Base-by-base conservation (phyloP, 37 sponge, comb jelly and placozoan genomes). In the Petrosia ficiformis region DNA sequence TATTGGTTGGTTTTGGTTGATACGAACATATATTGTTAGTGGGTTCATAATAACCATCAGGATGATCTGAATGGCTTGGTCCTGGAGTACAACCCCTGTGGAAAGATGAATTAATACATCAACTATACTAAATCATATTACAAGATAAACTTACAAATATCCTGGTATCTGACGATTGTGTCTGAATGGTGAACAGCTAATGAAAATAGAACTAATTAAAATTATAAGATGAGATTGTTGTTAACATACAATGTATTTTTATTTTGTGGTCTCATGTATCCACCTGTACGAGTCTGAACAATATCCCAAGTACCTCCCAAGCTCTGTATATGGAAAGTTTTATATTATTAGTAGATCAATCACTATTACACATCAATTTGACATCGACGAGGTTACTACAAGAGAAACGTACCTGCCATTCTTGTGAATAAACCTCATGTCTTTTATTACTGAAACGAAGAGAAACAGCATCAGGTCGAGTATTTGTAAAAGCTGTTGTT, bases 401-500 rank as follows among this genome's bases (percentile, higher is more conserved):
- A n/a, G n/a, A n/a, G n/a, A n/a, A n/a, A 19, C 40, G n/a, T 65
- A 89, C 90, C 86, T 90, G 90, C 90, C 90, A 90, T 3, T 16
- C 48, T 19, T 54, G 72, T 32, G 90, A 85, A 10, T 33, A 61
- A 6, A 48, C 65, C 71, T 84, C 59, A 68, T 84, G 71, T n/a
- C 90, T 41, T 59, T 81, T 84, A 36, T 80, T 79, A 21, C 71
- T 90, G 56, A 90, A 63, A 19, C 70, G 75, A 31, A 69, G 77
- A 25, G 90, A 69, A n/a, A 90, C 82, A 1, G 80, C 81, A 60
- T 90, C 90, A 0, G 90, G 85, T 8, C 8, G 54, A 14, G 54
- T 19, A 1, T 70, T 67, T 11, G 57, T 39, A 54, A 75, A 77
- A 28, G 76, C 2, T 11, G 82, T 81, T 41, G 60, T 48, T 31